A percentile compares a stretch with the other conserved stretches of the same genome.
These are phyloP conservation scores for Mesocricetus auratus DNA, from an alignment of 2,113 vertebrate species.

Conservation along the genomic window DNA sequence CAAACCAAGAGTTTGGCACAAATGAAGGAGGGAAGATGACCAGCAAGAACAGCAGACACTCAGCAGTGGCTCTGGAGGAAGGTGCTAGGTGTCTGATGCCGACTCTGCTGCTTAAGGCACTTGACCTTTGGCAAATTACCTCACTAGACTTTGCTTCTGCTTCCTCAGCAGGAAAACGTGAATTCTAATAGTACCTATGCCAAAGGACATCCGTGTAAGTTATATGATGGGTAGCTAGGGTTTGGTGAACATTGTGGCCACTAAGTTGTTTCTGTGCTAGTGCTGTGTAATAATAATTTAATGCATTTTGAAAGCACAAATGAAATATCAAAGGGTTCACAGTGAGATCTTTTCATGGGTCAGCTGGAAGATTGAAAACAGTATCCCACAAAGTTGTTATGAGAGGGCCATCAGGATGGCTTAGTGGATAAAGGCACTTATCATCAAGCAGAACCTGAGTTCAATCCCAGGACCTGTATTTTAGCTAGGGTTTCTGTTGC, in stretches of 20 bases:
- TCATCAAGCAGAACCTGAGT: not conserved
- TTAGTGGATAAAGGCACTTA: not conserved
- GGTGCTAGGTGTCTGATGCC: not conserved
- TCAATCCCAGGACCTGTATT: not conserved
- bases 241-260: not conserved
- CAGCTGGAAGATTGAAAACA: not conserved
- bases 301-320: not conserved
- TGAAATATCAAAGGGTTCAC: not conserved
- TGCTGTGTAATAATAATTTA: not conserved
- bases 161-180: not conserved
- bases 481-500: no score
- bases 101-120: not conserved
- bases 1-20: not conserved
- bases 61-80: not conserved
- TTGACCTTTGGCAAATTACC: not conserved
- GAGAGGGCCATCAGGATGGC: no score
- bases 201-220: not conserved
- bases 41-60: not conserved
- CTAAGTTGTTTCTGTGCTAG: not conserved
- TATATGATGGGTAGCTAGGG: not conserved
- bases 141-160: not conserved
- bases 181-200: not conserved
- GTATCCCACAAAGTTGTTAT: not conserved
- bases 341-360: not conserved
- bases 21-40: not conserved